phyloP scores from a whole-genome alignment of 1,140 invertebrate species.

The Cataglyphis hispanica region DNA sequence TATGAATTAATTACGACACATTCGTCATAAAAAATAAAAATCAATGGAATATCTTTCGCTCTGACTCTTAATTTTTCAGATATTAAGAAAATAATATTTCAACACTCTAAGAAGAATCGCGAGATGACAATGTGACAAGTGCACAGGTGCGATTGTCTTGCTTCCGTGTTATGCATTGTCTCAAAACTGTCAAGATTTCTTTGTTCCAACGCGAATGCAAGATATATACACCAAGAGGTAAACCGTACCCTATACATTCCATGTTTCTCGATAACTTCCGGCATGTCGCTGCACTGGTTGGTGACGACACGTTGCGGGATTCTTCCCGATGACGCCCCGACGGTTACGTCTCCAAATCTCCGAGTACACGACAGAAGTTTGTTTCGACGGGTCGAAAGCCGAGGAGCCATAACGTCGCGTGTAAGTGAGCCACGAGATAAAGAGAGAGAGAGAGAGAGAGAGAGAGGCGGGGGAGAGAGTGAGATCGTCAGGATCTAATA shows the following conservation, averaged over 20 bases:
- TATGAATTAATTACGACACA: too few species aligned
- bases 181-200: slow-evolving; percentile 11
- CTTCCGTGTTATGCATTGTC: not conserved
- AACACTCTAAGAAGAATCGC: too few species aligned
- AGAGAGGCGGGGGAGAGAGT: not conserved
- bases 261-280: slow-evolving; percentile 54
- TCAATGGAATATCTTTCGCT: too few species aligned
- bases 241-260: slow-evolving; percentile 7
- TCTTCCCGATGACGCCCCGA: slow-evolving; percentile 59
- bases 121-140: not conserved
- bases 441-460: not conserved
- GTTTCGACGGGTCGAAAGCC: slow-evolving; percentile 57
- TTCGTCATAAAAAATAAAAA: too few species aligned
- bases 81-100: too few species aligned
- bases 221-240: not conserved
- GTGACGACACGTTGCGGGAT: slow-evolving; percentile 50
- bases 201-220: slow-evolving; percentile 14
- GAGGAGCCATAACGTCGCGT: slow-evolving; percentile 60
- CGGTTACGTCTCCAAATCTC: slow-evolving; percentile 42
- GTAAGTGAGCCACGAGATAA: slow-evolving; percentile 64
- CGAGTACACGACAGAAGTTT: slow-evolving; percentile 63
- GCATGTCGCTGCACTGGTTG: slow-evolving; percentile 40
- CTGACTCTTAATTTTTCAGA: too few species aligned
- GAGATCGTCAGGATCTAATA: slow-evolving; percentile 73
- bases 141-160: not conserved